phyloP scores from a whole-genome alignment of 1,140 invertebrate species.

The Drosophila mauritiana region DNA sequence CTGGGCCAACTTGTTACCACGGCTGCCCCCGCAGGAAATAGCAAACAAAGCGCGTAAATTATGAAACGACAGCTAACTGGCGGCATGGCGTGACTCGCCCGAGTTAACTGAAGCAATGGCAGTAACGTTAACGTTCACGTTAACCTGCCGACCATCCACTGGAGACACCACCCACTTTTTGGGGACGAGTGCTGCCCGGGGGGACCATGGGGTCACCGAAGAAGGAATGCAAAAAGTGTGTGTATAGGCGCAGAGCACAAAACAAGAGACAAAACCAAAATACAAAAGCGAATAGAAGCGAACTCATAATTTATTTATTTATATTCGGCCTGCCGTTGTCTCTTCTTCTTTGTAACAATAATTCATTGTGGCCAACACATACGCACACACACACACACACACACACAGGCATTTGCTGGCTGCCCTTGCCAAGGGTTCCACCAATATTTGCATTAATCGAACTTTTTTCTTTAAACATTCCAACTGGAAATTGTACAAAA shows the following conservation, averaged over 20 bases:
- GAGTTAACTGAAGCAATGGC: constrained; percentile 49
- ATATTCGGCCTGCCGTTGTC: constrained; percentile 54
- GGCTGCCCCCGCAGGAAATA: constrained; percentile 68
- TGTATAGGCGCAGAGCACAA: constrained; percentile 33
- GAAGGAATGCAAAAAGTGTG: constrained; percentile 63
- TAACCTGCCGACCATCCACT: constrained; percentile 28
- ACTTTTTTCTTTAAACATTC: neutral
- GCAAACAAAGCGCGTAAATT: constrained; percentile 80
- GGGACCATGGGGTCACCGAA: constrained; percentile 39
- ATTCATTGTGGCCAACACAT: constrained; percentile 69
- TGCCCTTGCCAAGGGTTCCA: constrained; percentile 33
- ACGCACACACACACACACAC: constrained; percentile 31
- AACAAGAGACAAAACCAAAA: constrained; percentile 49
- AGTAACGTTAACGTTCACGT: constrained; percentile 46
- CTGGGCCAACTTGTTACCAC: constrained; percentile 64
- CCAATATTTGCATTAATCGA: neutral
- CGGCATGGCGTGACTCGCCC: constrained; percentile 69
- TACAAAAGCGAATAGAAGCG: constrained; percentile 46
- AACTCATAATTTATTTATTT: constrained; percentile 81
- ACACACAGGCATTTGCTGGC: constrained; percentile 20
- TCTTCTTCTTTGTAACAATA: constrained; percentile 75
- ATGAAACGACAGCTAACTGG: constrained; percentile 79
- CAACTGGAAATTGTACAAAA: neutral
- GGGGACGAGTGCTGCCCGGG: constrained; percentile 31
- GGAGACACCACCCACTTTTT: neutral